These are phyloP conservation scores for Zosterops pallidus DNA, from an alignment of 2,113 vertebrate species.

Conservation along the genomic window DNA sequence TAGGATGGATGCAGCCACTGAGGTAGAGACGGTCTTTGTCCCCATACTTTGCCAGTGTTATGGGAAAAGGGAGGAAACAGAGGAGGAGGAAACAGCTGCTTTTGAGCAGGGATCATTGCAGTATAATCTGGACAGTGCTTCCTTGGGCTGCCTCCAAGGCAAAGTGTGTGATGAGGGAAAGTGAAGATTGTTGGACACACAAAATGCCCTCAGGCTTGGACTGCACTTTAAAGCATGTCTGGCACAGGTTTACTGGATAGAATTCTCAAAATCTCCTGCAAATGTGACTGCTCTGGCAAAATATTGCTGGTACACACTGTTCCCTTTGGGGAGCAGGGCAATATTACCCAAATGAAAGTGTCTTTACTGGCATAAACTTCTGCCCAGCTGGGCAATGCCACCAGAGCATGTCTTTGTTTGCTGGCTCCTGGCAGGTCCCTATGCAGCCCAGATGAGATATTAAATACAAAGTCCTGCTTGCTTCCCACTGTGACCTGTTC, in stretches of 20 bases:
- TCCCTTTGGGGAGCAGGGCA: neutral
- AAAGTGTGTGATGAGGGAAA: neutral
- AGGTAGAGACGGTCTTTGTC: neutral
- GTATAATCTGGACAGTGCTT: neutral
- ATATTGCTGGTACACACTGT: neutral
- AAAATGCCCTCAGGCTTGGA: neutral
- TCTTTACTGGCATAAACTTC: neutral
- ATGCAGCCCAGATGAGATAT: neutral
- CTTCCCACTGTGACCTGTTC: neutral
- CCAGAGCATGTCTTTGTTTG: neutral
- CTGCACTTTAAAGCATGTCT: neutral
- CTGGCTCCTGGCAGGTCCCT: neutral
- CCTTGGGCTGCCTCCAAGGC: neutral
- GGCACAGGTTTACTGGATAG: neutral
- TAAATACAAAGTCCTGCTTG: neutral
- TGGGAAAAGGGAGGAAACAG: neutral
- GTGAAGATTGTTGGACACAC: neutral
- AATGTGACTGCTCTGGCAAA: neutral
- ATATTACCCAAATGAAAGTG: neutral
- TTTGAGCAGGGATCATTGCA: neutral
- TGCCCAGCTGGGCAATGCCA: neutral
- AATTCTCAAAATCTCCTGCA: neutral
- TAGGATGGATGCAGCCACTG: neutral
- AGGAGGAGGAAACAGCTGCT: conserved; percentile 21
- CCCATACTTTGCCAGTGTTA: neutral